These are phyloP conservation scores for Apodemus sylvaticus DNA, from an alignment of 2,113 vertebrate species.

Conservation along the genomic window DNA sequence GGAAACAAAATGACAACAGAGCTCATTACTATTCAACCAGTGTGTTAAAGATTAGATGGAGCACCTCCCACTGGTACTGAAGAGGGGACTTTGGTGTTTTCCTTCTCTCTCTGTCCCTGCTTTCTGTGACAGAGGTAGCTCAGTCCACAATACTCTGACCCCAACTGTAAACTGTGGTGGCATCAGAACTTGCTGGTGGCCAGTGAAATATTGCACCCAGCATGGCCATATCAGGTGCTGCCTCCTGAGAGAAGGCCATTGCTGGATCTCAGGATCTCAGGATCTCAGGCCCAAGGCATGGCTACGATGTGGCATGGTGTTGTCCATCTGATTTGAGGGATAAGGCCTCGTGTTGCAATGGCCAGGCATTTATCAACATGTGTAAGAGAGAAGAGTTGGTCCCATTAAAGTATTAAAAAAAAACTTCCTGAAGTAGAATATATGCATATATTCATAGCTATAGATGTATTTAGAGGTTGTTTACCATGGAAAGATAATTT, in stretches of 20 bases:
- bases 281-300: background rate
- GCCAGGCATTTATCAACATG: background rate
- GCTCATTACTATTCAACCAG: background rate
- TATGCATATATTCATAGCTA: background rate
- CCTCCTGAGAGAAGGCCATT: background rate
- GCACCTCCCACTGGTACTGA: slow-evolving; percentile 12
- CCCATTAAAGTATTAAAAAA: background rate
- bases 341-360: background rate
- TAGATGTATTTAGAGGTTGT: background rate
- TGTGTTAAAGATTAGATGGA: background rate
- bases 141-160: background rate
- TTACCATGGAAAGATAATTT: background rate
- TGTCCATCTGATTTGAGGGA: background rate
- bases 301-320: background rate
- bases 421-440: background rate
- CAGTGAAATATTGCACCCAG: background rate
- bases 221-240: background rate
- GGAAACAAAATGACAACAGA: background rate
- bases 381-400: background rate
- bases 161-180: background rate
- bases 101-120: slow-evolving; percentile 1
- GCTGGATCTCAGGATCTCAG: rapidly evolving
- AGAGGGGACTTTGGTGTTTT: slow-evolving; percentile 59
- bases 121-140: slow-evolving; percentile 28
- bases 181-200: slow-evolving; percentile 50